A percentile compares a stretch with the other conserved stretches of the same genome.
phyloP scores from a whole-genome alignment of 2,888 invertebrate species.

The Heliconius cydno region DNA sequence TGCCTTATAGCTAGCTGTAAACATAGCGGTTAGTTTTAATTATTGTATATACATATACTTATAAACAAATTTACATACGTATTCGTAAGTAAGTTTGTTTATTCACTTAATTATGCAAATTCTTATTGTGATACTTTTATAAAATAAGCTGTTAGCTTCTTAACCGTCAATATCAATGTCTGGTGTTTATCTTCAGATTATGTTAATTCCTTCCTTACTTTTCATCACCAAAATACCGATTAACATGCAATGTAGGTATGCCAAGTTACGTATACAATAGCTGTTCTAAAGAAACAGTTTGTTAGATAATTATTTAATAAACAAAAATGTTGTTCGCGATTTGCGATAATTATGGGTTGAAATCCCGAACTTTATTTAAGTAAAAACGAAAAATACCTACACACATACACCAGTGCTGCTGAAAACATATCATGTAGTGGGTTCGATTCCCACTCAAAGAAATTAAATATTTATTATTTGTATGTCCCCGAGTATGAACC shows the following conservation, averaged over 20 bases:
- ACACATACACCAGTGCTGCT: too few species aligned
- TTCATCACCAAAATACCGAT: constrained; percentile 12
- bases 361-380: neutral
- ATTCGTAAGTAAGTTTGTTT: too few species aligned
- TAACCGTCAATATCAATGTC: neutral
- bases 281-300: neutral
- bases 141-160: neutral
- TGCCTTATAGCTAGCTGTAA: constrained; percentile 4
- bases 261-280: neutral
- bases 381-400: neutral
- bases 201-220: constrained; percentile 21
- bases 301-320: neutral
- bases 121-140: neutral
- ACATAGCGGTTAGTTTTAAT: neutral
- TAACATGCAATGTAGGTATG: constrained; percentile 1
- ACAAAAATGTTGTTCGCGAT: neutral
- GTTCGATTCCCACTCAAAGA: too few species aligned
- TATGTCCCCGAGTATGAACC: too few species aligned
- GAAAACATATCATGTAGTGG: too few species aligned
- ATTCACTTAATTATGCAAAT: too few species aligned
- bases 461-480: too few species aligned
- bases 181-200: constrained; percentile 4
- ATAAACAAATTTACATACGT: neutral
- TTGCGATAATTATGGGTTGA: neutral
- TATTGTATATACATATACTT: neutral